Percentiles rank a stretch among this genome's conserved stretches.
Conservation (phyloP, 1,140 invertebrate genomes). For the Brachystomella parvula region DNA sequence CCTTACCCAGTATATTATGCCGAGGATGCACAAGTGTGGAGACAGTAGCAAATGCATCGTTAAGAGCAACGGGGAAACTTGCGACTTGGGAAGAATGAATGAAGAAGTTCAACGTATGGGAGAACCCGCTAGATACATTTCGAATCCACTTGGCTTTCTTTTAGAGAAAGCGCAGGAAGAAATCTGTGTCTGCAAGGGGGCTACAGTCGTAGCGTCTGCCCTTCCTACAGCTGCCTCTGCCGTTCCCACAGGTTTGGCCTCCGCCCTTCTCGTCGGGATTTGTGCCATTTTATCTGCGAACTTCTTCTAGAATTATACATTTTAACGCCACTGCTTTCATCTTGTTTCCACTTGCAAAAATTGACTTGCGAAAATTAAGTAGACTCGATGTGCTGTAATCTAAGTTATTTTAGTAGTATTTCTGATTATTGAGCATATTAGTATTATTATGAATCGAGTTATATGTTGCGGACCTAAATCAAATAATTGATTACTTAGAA, state of each 20-base stretch:
- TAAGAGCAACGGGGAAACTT: not conserved
- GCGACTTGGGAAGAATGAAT: not conserved
- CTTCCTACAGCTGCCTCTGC: no score
- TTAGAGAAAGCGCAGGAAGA: not conserved
- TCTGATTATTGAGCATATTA: no score
- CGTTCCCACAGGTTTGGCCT: no score
- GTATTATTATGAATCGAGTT: no score
- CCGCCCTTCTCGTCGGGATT: not conserved
- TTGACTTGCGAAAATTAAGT: no score
- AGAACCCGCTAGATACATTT: not conserved
- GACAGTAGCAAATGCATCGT: not conserved
- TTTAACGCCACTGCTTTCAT: no score
- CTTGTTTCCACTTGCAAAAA: no score
- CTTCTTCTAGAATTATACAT: not conserved
- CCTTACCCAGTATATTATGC: not conserved
- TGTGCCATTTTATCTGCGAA: not conserved
- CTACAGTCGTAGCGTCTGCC: not conserved
- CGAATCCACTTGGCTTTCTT: not conserved
- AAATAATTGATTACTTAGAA: no score
- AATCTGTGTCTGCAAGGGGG: not conserved
- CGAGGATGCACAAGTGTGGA: not conserved
- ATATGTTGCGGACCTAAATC: no score
- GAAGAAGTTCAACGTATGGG: not conserved
- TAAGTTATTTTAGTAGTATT: no score
- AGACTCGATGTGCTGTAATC: no score